phyloP scores from a whole-genome alignment of 2,888 invertebrate species.

The Cantharis rustica region DNA sequence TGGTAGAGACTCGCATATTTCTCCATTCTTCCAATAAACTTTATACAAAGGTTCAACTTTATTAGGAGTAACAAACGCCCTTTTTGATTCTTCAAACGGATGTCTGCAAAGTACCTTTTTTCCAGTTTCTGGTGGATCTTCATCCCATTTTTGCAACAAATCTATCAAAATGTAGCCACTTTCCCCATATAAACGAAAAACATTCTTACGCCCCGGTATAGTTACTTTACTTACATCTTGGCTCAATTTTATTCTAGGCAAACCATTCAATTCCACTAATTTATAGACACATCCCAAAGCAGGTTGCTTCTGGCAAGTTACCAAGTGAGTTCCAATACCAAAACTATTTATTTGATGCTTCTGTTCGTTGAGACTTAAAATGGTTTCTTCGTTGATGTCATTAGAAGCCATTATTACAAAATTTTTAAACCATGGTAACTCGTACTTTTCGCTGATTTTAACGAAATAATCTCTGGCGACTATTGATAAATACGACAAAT shows the following conservation, averaged over 20 bases:
- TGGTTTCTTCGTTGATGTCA: conserved; percentile 98
- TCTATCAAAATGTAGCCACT: conserved; percentile 91
- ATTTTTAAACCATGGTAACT: conserved; percentile 84
- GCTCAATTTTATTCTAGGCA: conserved; percentile 92
- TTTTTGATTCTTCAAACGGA: conserved; percentile 95
- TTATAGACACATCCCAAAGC: conserved; percentile 98
- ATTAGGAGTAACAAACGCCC: conserved; percentile 93
- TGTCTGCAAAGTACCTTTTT: conserved; percentile 92
- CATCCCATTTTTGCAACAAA: conserved; percentile 81
- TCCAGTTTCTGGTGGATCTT: conserved; percentile 77
- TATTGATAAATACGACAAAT: conserved; percentile 93
- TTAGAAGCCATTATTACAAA: conserved; percentile 95
- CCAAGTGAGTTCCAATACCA: conserved; percentile 96
- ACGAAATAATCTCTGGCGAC: conserved; percentile 82
- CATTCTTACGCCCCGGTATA: conserved; percentile 92
- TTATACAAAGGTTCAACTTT: conserved; percentile 83
- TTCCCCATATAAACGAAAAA: conserved; percentile 74
- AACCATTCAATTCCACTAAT: conserved; percentile 89
- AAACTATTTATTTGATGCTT: conserved; percentile 94
- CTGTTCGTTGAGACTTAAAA: conserved; percentile 94
- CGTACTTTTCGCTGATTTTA: conserved; percentile 74
- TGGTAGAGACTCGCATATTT: conserved; percentile 69
- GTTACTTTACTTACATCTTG: conserved; percentile 97
- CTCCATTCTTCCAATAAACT: conserved; percentile 87
- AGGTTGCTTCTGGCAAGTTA: conserved; percentile 97